A percentile compares a stretch with the other conserved stretches of the same genome.
phyloP scores from a whole-genome alignment of 2,888 invertebrate genomes.

The Caenorhabditis auriculariae region DNA sequence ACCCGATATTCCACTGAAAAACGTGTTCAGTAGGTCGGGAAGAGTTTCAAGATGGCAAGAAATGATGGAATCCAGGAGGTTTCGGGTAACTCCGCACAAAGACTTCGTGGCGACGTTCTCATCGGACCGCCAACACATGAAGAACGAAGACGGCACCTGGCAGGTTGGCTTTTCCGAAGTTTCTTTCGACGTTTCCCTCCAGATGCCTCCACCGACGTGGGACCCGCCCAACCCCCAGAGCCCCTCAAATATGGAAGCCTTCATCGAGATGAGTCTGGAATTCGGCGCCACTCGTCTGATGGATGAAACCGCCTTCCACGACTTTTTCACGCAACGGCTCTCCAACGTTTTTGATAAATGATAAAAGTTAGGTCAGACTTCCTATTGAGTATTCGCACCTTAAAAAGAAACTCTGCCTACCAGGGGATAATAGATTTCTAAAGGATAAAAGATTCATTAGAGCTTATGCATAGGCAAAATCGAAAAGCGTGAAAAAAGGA shows the following conservation, averaged over 20 bases:
- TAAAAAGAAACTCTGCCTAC: no score
- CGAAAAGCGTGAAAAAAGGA: no score
- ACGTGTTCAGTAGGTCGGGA: neutral
- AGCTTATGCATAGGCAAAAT: no score
- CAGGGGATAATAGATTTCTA: no score
- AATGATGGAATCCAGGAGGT: constrained; percentile 12
- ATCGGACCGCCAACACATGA: constrained; percentile 37
- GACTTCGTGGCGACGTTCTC: constrained; percentile 20
- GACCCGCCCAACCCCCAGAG: constrained; percentile 4
- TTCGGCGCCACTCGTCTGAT: constrained; percentile 1
- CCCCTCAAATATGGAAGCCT: constrained; percentile 8
- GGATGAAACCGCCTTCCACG: constrained; percentile 4
- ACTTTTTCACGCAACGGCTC: no score
- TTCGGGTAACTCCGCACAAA: constrained; percentile 21
- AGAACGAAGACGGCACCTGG: constrained; percentile 11
- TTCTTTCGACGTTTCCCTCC: no score
- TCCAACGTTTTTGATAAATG: no score
- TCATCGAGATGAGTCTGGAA: neutral
- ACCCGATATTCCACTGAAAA: constrained; percentile 4
- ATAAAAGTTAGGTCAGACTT: no score
- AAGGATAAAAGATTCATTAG: no score
- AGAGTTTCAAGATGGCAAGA: neutral
- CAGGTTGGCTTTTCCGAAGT: neutral
- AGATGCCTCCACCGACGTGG: constrained; percentile 16
- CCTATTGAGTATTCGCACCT: no score